phyloP scores from a whole-genome alignment of 1,140 invertebrate genomes.

The Drosophila nigromelanica region DNA sequence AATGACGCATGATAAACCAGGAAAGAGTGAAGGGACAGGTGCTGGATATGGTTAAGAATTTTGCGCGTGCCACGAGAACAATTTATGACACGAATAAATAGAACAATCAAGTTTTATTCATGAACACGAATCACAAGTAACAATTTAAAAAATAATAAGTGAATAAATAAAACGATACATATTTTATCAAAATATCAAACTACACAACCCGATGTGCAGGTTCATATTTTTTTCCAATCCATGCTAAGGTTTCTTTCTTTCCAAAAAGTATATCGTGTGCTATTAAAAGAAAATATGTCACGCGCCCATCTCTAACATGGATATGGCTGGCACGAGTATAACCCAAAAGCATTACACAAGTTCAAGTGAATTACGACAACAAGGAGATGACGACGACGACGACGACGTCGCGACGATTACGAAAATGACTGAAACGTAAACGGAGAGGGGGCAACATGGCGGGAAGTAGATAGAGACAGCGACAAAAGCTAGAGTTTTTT shows the following conservation, averaged over 20 bases:
- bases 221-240: no score
- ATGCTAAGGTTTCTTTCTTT: no score
- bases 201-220: no score
- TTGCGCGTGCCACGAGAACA: background rate
- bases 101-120: no score
- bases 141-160: no score
- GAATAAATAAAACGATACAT: no score
- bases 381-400: constrained; percentile 45
- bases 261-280: no score
- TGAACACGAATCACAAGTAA: no score
- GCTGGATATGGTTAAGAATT: background rate
- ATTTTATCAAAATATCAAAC: no score
- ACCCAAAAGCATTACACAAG: constrained; percentile 71
- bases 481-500: constrained; percentile 40
- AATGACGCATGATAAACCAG: constrained; percentile 29
- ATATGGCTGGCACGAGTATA: constrained; percentile 39
- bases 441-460: background rate
- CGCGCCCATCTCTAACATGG: background rate
- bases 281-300: no score
- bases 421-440: constrained; percentile 49
- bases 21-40: background rate
- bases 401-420: constrained; percentile 43
- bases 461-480: background rate
- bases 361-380: constrained; percentile 76
- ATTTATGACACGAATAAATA: no score